Conservation (phyloP, 1,140 invertebrate genomes). For the Drosophila ananassae region DNA sequence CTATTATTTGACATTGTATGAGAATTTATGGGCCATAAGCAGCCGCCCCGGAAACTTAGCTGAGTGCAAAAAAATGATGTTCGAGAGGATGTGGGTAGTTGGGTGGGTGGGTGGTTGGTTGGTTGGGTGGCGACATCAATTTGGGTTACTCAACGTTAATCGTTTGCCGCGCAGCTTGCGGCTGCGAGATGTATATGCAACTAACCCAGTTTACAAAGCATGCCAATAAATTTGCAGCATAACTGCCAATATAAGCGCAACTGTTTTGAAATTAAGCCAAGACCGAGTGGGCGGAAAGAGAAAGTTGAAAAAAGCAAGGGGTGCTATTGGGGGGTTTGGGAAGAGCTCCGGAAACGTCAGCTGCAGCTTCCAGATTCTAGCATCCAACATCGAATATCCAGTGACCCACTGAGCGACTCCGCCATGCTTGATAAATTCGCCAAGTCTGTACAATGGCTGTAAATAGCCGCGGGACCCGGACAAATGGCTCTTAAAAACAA, state of each 20-base stretch:
- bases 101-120: background rate
- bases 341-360: conserved; percentile 31
- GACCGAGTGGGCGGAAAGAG: background rate
- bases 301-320: conserved; percentile 1
- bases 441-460: conserved; percentile 59
- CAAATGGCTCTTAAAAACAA: conserved; percentile 60
- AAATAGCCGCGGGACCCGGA: conserved; percentile 57
- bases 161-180: conserved; percentile 46
- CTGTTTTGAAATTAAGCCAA: conserved; percentile 64
- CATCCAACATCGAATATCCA: conserved; percentile 17
- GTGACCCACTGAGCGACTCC: conserved; percentile 55
- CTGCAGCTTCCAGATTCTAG: conserved; percentile 37
- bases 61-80: conserved; percentile 46
- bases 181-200: conserved; percentile 43
- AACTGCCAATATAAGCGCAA: conserved; percentile 60
- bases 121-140: conserved; percentile 33
- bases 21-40: conserved; percentile 46
- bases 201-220: conserved; percentile 53
- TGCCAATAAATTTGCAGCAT: conserved; percentile 56
- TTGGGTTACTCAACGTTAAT: conserved; percentile 55
- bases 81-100: background rate
- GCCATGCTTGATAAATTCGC: conserved; percentile 59
- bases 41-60: conserved; percentile 29
- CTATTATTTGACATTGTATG: conserved; percentile 46
- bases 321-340: background rate